Percentiles rank a stretch among this genome's conserved stretches.
Conservation (phyloP, 2,113 vertebrate genomes). For the Prietella phreatophila region DNA sequence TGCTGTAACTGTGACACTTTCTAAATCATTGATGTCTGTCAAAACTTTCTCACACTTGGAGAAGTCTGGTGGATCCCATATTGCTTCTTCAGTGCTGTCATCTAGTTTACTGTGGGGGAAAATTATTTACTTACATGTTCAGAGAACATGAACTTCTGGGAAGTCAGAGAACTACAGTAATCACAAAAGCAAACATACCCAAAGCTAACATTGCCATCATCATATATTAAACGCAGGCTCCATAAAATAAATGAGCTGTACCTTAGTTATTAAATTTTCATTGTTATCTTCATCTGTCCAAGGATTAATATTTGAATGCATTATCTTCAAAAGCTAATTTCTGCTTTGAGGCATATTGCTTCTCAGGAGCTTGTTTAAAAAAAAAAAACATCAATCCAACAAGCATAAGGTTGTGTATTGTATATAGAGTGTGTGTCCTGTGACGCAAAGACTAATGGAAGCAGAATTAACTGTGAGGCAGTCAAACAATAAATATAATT, state of each 20-base stretch:
- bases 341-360: constrained; percentile 34
- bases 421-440: constrained; percentile 39
- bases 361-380: constrained; percentile 24
- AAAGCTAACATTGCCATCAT: constrained; percentile 12
- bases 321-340: constrained; percentile 53
- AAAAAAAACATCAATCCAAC: neutral
- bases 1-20: constrained; percentile 72
- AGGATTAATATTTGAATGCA: constrained; percentile 42
- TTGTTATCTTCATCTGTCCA: constrained; percentile 34
- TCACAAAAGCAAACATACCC: neutral
- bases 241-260: constrained; percentile 46
- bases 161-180: neutral
- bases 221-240: constrained; percentile 32
- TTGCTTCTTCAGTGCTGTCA: constrained; percentile 61
- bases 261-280: constrained; percentile 32
- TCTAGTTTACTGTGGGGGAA: constrained; percentile 61
- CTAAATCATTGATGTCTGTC: constrained; percentile 73
- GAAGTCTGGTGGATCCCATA: constrained; percentile 76
- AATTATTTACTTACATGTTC: too few relatives aligned
- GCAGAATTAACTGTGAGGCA: constrained; percentile 24
- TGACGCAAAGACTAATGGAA: neutral
- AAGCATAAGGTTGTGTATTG: neutral
- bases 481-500: neutral
- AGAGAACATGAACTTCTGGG: neutral
- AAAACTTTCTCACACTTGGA: constrained; percentile 68